phyloP scores from a whole-genome alignment of 2,888 invertebrate species.

The Isoperla grammatica region DNA sequence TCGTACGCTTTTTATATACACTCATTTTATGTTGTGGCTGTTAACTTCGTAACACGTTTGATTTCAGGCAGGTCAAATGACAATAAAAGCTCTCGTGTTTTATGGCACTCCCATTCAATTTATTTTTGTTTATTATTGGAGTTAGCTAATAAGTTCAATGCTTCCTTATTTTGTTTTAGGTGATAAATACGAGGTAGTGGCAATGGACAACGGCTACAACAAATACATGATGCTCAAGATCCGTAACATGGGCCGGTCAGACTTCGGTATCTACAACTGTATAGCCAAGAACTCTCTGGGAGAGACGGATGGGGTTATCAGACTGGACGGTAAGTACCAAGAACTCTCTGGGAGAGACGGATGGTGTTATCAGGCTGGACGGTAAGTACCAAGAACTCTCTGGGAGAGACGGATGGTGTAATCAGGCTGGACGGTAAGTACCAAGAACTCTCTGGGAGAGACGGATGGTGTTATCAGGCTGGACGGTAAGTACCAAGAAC shows the following conservation, averaged over 20 bases:
- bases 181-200: constrained; percentile 80
- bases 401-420: constrained; percentile 84
- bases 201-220: constrained; percentile 79
- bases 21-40: no score
- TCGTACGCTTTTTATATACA: no score
- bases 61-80: no score
- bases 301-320: constrained; percentile 84
- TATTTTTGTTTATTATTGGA: no score
- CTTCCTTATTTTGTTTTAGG: constrained; percentile 50
- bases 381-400: constrained; percentile 87
- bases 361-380: neutral
- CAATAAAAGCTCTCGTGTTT: no score
- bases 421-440: constrained; percentile 89
- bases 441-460: constrained; percentile 85
- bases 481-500: constrained; percentile 91
- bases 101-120: no score
- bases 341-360: constrained; percentile 8
- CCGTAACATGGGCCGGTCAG: constrained; percentile 66
- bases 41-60: no score
- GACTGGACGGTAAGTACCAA: constrained; percentile 70
- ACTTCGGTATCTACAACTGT: constrained; percentile 86
- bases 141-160: no score
- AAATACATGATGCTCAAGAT: constrained; percentile 89
- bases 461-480: constrained; percentile 86
- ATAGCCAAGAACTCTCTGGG: constrained; percentile 88